A percentile compares a stretch with the other conserved stretches of the same genome.
These are phyloP conservation scores for Drosophila willistoni DNA, from an alignment of 1,140 invertebrate genomes.

Conservation along the genomic window DNA sequence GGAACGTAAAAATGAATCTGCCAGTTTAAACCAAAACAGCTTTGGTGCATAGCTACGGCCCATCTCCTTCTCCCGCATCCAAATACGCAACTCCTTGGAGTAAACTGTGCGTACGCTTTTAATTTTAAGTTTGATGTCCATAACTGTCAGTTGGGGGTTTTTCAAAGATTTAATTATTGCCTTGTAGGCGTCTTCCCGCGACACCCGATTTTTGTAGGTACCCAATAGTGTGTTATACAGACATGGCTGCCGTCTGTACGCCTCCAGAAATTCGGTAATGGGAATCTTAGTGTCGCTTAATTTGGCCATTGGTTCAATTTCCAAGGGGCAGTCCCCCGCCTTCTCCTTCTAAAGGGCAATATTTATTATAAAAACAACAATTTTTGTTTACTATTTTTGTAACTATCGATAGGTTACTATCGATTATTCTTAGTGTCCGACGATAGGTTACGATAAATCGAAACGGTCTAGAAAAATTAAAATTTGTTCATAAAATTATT, in stretches of 20 bases:
- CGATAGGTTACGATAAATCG: too few relatives aligned
- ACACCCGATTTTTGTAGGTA: conserved; percentile 73
- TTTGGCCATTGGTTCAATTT: conserved; percentile 52
- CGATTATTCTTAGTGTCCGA: not conserved
- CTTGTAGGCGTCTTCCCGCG: conserved; percentile 73
- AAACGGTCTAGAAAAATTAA: too few relatives aligned
- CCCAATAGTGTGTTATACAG: conserved; percentile 76
- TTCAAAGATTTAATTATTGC: conserved; percentile 72
- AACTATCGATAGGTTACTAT: not conserved
- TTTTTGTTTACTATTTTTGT: conserved; percentile 5
- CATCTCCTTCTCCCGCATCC: conserved; percentile 63
- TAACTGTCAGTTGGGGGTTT: conserved; percentile 63
- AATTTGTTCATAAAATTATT: too few relatives aligned
- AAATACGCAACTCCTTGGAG: conserved; percentile 77
- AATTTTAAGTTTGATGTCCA: conserved; percentile 80
- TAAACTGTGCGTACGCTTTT: conserved; percentile 82
- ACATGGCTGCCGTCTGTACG: conserved; percentile 75
- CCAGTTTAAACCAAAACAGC: conserved; percentile 67
- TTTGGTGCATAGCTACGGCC: conserved; percentile 64
- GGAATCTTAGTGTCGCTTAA: conserved; percentile 66
- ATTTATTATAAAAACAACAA: conserved; percentile 1
- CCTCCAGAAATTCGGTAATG: conserved; percentile 73
- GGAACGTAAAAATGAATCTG: conserved; percentile 64
- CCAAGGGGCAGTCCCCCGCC: not conserved
- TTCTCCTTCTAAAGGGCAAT: not conserved